Evolutionary conservation across 2,888 invertebrate species (phyloP).

Genomic region (Latheticus oryzae): DNA sequence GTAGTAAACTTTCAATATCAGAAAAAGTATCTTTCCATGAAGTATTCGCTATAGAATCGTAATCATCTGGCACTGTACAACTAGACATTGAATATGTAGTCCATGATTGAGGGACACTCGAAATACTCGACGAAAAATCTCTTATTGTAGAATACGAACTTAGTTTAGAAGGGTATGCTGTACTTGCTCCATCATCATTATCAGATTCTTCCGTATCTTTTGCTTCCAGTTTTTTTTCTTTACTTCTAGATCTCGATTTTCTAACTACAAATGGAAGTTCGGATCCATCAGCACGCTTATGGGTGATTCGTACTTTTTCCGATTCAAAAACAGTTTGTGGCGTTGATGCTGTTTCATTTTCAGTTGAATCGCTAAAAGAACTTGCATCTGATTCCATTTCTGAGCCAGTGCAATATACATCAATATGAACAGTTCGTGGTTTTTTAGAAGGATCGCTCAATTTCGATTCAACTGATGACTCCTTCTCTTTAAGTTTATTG

Average conservation of each 20-base stretch:
- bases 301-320: slow-evolving; percentile 71
- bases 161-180: slow-evolving; percentile 73
- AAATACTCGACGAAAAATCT: slow-evolving; percentile 70
- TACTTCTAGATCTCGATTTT: slow-evolving; percentile 28
- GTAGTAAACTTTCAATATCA: slow-evolving; percentile 67
- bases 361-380: slow-evolving; percentile 56
- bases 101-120: slow-evolving; percentile 67
- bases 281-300: slow-evolving; percentile 66
- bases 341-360: slow-evolving; percentile 66
- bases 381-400: slow-evolving; percentile 62
- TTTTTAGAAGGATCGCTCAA: slow-evolving; percentile 62
- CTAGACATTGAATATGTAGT: slow-evolving; percentile 68
- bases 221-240: slow-evolving; percentile 48
- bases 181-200: slow-evolving; percentile 68
- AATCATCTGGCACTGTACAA: slow-evolving; percentile 65
- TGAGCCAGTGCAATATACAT: slow-evolving; percentile 80
- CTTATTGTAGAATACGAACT: slow-evolving; percentile 71
- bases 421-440: slow-evolving; percentile 78
- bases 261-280: slow-evolving; percentile 64
- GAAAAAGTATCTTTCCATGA: slow-evolving; percentile 75
- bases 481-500: slow-evolving; percentile 44
- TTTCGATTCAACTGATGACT: slow-evolving; percentile 52
- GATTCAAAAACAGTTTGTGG: slow-evolving; percentile 76
- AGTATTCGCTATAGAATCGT: slow-evolving; percentile 67
- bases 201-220: slow-evolving; percentile 52